Percentiles rank a stretch among this genome's conserved stretches.
These are phyloP conservation scores for Calameuta idolon DNA, from an alignment of 2,888 invertebrate genomes.

Conservation along the genomic window DNA sequence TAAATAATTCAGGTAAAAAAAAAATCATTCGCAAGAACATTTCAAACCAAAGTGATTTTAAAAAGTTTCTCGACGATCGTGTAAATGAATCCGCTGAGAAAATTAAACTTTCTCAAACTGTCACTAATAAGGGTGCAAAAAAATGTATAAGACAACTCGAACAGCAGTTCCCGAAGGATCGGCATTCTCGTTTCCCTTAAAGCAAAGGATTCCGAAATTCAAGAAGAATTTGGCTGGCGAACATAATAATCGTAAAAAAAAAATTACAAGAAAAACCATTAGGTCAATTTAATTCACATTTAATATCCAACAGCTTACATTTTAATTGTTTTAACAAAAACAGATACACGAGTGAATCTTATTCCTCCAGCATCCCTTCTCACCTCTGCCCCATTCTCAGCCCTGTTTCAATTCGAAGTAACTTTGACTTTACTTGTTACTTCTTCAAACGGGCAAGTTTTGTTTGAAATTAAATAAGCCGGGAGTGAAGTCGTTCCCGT, in stretches of 20 bases:
- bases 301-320: background rate
- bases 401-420: background rate
- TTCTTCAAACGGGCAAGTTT: background rate
- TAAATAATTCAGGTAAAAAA: background rate
- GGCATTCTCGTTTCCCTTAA: background rate
- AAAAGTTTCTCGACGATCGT: background rate
- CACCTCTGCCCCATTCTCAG: background rate
- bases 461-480: background rate
- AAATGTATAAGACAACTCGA: background rate
- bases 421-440: background rate
- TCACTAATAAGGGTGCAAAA: background rate
- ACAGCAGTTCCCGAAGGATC: background rate
- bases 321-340: background rate
- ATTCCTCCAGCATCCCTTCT: background rate
- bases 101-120: background rate
- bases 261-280: background rate
- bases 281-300: background rate
- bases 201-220: background rate
- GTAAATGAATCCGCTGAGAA: background rate
- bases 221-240: too few relatives aligned
- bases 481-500: background rate
- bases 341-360: background rate
- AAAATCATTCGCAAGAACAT: background rate
- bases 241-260: background rate
- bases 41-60: background rate